Evolutionary conservation across 2,888 invertebrate genomes (phyloP).

Genomic region (Dichetophora obliterata): DNA sequence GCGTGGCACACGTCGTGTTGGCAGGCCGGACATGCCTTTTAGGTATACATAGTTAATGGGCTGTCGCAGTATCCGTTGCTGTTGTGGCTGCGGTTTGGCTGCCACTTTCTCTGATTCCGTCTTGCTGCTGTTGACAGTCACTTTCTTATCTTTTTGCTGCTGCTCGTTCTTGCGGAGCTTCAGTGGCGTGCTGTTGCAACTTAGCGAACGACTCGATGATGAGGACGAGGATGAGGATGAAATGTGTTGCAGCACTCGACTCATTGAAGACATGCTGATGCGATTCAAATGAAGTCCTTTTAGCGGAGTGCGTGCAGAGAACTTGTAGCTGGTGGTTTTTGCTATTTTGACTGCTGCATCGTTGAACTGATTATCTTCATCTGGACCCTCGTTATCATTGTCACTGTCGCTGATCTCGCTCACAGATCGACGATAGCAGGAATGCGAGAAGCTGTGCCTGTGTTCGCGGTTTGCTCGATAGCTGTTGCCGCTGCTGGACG

Average conservation of each 20-base stretch:
- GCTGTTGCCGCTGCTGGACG: conserved; percentile 60
- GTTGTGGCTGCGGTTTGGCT: conserved; percentile 41
- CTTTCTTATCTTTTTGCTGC: conserved; percentile 37
- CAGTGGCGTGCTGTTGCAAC: conserved; percentile 72
- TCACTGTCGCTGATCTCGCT: conserved; percentile 51
- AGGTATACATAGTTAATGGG: conserved; percentile 86
- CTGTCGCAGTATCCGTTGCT: conserved; percentile 76
- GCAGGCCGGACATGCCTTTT: conserved; percentile 83
- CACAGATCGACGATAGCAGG: conserved; percentile 20
- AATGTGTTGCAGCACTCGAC: conserved; percentile 79
- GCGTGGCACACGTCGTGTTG: conserved; percentile 83
- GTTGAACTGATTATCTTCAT: conserved; percentile 32
- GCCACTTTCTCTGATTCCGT: neutral
- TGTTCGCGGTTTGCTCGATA: neutral
- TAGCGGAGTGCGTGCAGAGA: conserved; percentile 56
- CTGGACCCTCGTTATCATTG: conserved; percentile 3
- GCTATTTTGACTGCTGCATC: conserved; percentile 44
- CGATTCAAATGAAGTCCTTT: conserved; percentile 62
- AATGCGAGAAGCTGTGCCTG: conserved; percentile 7
- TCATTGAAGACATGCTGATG: conserved; percentile 74
- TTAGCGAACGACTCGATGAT: conserved; percentile 73
- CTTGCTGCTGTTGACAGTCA: neutral
- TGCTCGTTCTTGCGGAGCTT: conserved; percentile 49
- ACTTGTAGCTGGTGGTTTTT: neutral
- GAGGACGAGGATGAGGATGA: conserved; percentile 71